Conservation (phyloP, 2,888 invertebrate genomes). For the Polymixis lichenea region DNA sequence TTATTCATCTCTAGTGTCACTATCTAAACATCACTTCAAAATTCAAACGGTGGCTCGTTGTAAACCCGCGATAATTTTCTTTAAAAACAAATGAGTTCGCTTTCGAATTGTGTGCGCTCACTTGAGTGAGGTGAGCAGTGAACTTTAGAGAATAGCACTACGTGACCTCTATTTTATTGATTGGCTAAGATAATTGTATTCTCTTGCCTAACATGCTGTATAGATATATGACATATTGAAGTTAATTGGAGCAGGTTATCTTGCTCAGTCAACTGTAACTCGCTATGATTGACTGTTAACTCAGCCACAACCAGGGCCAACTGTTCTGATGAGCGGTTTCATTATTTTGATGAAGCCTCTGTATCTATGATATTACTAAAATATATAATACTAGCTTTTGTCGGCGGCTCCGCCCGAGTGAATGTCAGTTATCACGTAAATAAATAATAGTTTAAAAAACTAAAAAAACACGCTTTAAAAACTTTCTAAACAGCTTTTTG, state of each 20-base stretch:
- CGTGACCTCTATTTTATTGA: not conserved
- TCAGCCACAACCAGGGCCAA: not conserved
- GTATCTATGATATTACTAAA: no score
- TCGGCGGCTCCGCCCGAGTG: no score
- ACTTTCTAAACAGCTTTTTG: no score
- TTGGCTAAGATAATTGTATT: constrained; percentile 1
- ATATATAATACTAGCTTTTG: no score
- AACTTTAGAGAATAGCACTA: not conserved
- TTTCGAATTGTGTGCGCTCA: not conserved
- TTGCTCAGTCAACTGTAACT: constrained; percentile 17
- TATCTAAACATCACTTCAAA: not conserved
- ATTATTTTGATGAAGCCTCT: not conserved
- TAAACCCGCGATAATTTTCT: not conserved
- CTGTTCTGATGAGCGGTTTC: not conserved
- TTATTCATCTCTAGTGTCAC: no score
- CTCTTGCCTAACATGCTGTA: not conserved
- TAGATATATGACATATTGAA: constrained; percentile 3
- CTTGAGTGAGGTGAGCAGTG: no score
- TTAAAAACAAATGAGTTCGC: not conserved
- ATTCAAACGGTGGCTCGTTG: not conserved
- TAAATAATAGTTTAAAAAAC: no score
- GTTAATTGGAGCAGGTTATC: constrained; percentile 39
- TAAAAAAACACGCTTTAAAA: no score
- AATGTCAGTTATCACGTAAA: no score
- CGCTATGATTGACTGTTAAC: constrained; percentile 35